phyloP scores from a whole-genome alignment of 2,888 invertebrate species.

The Neuroscelio doddi region DNA sequence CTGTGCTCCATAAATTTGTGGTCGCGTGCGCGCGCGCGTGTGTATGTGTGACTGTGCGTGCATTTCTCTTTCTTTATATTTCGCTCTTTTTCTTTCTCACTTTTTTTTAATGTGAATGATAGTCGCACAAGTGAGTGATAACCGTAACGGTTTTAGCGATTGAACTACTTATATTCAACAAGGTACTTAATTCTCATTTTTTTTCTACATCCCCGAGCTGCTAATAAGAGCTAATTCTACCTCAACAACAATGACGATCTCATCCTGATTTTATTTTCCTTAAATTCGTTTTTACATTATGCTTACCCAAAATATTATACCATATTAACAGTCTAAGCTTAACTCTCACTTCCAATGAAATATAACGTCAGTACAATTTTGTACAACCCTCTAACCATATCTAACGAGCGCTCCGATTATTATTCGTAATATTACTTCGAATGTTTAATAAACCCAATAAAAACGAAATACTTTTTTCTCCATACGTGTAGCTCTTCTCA shows the following conservation, averaged over 20 bases:
- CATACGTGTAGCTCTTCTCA: too few relatives aligned
- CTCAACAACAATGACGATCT: constrained; percentile 64
- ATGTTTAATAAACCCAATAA: too few relatives aligned
- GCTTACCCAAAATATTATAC: constrained; percentile 67
- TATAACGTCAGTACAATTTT: constrained; percentile 60
- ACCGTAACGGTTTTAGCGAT: constrained; percentile 56
- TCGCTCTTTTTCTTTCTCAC: not conserved
- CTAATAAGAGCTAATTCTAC: constrained; percentile 62
- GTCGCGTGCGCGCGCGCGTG: not conserved
- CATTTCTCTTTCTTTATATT: not conserved
- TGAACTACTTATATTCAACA: constrained; percentile 69
- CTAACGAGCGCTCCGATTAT: constrained; percentile 9
- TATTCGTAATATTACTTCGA: too few relatives aligned
- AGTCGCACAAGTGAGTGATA: constrained; percentile 46
- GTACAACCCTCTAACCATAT: constrained; percentile 56
- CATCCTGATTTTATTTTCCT: constrained; percentile 49
- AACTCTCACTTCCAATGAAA: constrained; percentile 64
- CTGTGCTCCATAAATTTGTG: not conserved
- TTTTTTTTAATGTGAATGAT: constrained; percentile 43
- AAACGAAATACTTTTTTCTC: too few relatives aligned
- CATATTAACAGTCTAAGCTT: constrained; percentile 65
- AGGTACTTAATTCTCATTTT: constrained; percentile 67
- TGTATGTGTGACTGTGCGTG: constrained; percentile 1
- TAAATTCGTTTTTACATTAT: constrained; percentile 50
- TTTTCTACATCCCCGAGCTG: constrained; percentile 60